Evolutionary conservation across 2,888 invertebrate species (phyloP).

Genomic region (Lasioglossum calceatum): DNA sequence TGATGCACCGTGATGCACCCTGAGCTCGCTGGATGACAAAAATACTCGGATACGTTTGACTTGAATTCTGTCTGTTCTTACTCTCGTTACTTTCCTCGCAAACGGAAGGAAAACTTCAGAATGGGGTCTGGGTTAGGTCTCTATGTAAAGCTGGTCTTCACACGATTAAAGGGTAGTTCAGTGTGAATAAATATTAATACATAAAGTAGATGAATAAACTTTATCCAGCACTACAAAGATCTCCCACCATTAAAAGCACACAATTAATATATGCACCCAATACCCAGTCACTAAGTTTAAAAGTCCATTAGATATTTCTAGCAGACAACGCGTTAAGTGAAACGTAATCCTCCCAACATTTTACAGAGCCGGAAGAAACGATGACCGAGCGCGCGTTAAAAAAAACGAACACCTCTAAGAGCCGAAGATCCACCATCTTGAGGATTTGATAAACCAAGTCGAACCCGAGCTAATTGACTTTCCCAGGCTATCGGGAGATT

Average conservation of each 20-base stretch:
- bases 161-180: not conserved
- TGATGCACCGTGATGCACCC: not conserved
- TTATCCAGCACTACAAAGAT: not conserved
- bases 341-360: not conserved
- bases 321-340: not conserved
- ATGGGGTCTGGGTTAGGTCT: not conserved
- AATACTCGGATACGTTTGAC: not conserved
- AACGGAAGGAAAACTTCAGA: not conserved
- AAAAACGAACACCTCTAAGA: not conserved
- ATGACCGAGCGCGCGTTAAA: not conserved
- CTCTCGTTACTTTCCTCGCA: not conserved
- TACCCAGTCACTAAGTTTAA: not conserved
- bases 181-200: not conserved
- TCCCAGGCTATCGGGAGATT: constrained; percentile 14
- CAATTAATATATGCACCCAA: not conserved
- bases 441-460: constrained; percentile 9
- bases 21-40: not conserved
- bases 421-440: not conserved
- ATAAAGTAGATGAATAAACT: not conserved
- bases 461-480: constrained; percentile 10
- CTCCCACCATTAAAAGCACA: not conserved
- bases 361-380: not conserved
- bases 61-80: not conserved
- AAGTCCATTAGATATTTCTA: not conserved
- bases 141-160: not conserved